These are phyloP conservation scores for Cistogaster globosa DNA, from an alignment of 2,888 invertebrate genomes.

Conservation along the genomic window DNA sequence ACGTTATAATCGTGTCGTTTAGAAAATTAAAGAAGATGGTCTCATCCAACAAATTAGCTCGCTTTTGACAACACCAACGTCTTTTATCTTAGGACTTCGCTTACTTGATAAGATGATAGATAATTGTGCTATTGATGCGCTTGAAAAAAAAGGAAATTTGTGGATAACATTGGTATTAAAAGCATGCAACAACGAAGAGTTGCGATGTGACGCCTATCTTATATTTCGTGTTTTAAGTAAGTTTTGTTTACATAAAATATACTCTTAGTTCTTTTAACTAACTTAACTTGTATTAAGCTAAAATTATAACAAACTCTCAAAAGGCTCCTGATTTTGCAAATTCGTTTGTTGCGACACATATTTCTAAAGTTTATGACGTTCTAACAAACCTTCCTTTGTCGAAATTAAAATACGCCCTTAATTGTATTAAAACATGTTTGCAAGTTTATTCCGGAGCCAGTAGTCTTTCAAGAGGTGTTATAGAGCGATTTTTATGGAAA, in stretches of 20 bases:
- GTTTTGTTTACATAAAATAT: constrained; percentile 4
- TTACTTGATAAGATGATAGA: constrained; percentile 73
- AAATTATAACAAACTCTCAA: constrained; percentile 73
- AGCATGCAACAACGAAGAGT: constrained; percentile 73
- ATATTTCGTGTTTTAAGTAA: constrained; percentile 55
- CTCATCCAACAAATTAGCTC: constrained; percentile 75
- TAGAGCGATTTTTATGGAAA: constrained; percentile 76
- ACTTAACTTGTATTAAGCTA: constrained; percentile 65
- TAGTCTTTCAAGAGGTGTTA: constrained; percentile 74
- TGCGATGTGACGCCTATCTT: constrained; percentile 7
- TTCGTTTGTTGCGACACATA: constrained; percentile 73
- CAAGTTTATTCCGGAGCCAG: constrained; percentile 76
- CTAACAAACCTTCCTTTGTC: constrained; percentile 67
- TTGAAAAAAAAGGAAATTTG: constrained; percentile 75
- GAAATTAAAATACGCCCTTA: constrained; percentile 72
- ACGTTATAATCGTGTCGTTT: not conserved
- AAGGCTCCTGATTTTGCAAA: constrained; percentile 77
- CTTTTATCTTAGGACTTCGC: constrained; percentile 73
- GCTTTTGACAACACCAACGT: constrained; percentile 72
- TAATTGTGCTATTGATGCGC: constrained; percentile 73
- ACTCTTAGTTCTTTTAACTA: too few relatives aligned
- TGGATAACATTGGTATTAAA: constrained; percentile 76
- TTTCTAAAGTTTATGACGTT: constrained; percentile 76
- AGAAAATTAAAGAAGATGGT: constrained; percentile 54
- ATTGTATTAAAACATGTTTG: constrained; percentile 76